Conservation (phyloP, 2,888 invertebrate species). For the Lordiphosa fenestrarum region DNA sequence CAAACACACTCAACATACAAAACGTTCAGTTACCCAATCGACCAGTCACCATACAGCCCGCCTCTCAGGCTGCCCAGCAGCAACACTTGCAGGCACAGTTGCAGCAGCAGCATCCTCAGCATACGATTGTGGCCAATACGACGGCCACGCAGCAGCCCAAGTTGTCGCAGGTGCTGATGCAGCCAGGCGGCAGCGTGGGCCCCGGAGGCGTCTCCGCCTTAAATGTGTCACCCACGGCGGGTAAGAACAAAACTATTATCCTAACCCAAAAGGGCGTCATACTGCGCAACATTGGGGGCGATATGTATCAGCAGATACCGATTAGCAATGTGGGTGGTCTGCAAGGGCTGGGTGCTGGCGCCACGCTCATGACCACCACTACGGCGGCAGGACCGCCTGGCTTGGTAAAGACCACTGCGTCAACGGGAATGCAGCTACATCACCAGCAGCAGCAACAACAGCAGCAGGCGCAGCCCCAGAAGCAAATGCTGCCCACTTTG, state of each 20-base stretch:
- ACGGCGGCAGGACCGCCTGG: constrained; percentile 78
- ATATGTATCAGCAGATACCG: constrained; percentile 80
- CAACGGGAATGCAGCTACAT: constrained; percentile 68
- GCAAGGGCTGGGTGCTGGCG: constrained; percentile 68
- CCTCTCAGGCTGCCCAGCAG: constrained; percentile 79
- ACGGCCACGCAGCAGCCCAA: constrained; percentile 79
- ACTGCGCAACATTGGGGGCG: constrained; percentile 79
- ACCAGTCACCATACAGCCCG: constrained; percentile 79
- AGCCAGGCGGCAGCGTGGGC: constrained; percentile 63
- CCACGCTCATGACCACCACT: constrained; percentile 76
- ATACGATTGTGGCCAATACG: constrained; percentile 79
- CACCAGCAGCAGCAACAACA: constrained; percentile 71
- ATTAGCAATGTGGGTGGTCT: constrained; percentile 78
- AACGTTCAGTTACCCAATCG: constrained; percentile 79
- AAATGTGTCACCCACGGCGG: constrained; percentile 66
- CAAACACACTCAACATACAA: constrained; percentile 77
- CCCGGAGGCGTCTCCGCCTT: constrained; percentile 41
- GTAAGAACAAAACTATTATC: constrained; percentile 79
- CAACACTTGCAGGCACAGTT: constrained; percentile 79
- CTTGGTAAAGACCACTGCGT: constrained; percentile 76
- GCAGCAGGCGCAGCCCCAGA: constrained; percentile 60
- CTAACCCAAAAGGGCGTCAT: constrained; percentile 80
- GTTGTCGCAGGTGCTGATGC: constrained; percentile 79
- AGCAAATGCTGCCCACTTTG: constrained; percentile 78
- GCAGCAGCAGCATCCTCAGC: constrained; percentile 79